Conservation (phyloP, 1,140 invertebrate genomes). For the Trichogramma pretiosum region DNA sequence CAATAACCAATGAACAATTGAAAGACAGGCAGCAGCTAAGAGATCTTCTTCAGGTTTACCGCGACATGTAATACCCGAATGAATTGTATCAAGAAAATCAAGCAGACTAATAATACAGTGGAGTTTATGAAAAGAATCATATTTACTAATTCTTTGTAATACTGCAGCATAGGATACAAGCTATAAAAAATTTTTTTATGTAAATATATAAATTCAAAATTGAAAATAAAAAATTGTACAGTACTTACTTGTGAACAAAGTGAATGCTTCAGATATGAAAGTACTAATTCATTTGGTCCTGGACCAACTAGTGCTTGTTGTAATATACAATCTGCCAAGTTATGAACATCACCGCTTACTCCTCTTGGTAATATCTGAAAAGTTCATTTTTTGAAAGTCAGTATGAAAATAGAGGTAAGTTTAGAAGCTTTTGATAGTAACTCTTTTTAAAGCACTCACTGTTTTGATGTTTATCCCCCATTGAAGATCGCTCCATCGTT, state of each 20-base stretch:
- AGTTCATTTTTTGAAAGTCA: background rate
- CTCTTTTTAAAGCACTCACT: constrained; percentile 37
- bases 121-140: constrained; percentile 78
- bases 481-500: constrained; percentile 87
- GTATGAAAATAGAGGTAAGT: background rate
- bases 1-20: constrained; percentile 73
- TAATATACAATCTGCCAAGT: constrained; percentile 84
- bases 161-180: constrained; percentile 84
- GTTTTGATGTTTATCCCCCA: constrained; percentile 94
- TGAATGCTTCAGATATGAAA: constrained; percentile 88
- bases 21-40: constrained; percentile 63
- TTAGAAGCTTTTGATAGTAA: background rate
- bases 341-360: constrained; percentile 84
- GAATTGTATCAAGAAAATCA: constrained; percentile 75
- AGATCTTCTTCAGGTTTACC: constrained; percentile 76
- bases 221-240: background rate
- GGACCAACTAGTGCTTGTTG: constrained; percentile 87
- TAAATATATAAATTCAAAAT: background rate
- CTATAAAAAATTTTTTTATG: constrained; percentile 35
- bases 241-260: constrained; percentile 63
- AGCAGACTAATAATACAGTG: constrained; percentile 80
- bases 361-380: constrained; percentile 65
- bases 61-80: constrained; percentile 59
- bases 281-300: constrained; percentile 79
- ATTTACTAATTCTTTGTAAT: constrained; percentile 78